Evolutionary conservation across 2,888 invertebrate genomes (phyloP).

Genomic region (Dendrolimus pini): DNA sequence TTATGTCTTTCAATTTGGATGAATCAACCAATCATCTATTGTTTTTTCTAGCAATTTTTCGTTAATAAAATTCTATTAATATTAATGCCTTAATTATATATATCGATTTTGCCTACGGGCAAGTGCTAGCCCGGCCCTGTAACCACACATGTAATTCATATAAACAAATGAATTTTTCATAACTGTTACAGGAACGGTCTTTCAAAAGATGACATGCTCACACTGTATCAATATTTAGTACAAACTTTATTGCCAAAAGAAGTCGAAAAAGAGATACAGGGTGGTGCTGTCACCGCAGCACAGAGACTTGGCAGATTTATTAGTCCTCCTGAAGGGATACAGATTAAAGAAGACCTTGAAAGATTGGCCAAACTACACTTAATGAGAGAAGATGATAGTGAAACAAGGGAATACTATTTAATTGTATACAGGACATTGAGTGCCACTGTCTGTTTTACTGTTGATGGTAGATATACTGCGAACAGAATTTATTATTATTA

Average conservation of each 20-base stretch:
- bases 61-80: too few species aligned
- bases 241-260: slow-evolving; percentile 87
- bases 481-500: too few species aligned
- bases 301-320: slow-evolving; percentile 66
- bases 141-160: too few species aligned
- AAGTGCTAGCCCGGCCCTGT: too few species aligned
- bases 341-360: slow-evolving; percentile 63
- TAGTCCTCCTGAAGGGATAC: slow-evolving; percentile 60
- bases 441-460: slow-evolving; percentile 90
- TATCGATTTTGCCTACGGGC: too few species aligned
- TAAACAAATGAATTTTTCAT: not conserved
- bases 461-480: slow-evolving; percentile 79
- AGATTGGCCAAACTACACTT: slow-evolving; percentile 84
- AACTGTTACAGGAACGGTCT: slow-evolving; percentile 87
- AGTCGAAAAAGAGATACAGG: slow-evolving; percentile 82
- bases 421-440: slow-evolving; percentile 91
- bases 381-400: slow-evolving; percentile 71
- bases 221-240: slow-evolving; percentile 90
- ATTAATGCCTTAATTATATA: too few species aligned
- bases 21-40: too few species aligned
- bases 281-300: slow-evolving; percentile 77
- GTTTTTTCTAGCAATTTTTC: too few species aligned
- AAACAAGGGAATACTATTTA: slow-evolving; percentile 81
- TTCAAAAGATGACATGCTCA: slow-evolving; percentile 89
- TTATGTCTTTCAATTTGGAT: too few species aligned